These are phyloP conservation scores for Baccha elongata DNA, from an alignment of 2,888 invertebrate genomes.

Conservation along the genomic window DNA sequence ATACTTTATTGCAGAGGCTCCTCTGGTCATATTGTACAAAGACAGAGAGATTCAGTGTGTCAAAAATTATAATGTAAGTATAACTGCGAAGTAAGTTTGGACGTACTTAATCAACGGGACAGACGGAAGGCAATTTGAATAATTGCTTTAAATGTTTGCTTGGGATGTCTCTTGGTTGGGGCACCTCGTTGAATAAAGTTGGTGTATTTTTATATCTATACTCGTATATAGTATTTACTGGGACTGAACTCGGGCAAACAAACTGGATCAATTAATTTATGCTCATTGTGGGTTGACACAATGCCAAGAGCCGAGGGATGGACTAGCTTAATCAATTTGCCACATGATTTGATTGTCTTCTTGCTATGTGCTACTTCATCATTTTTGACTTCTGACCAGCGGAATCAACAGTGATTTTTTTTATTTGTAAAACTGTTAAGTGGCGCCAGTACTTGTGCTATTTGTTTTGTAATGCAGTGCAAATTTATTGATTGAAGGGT, in stretches of 20 bases:
- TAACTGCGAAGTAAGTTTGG: constrained; percentile 29
- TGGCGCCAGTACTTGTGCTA: constrained; percentile 45
- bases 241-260: neutral
- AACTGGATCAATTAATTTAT: constrained; percentile 62
- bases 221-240: neutral
- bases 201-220: neutral
- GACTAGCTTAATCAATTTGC: constrained; percentile 66
- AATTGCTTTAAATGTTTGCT: constrained; percentile 53
- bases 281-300: constrained; percentile 10
- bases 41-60: neutral
- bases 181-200: constrained; percentile 24
- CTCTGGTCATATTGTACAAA: neutral
- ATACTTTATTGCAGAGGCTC: constrained; percentile 5
- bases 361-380: constrained; percentile 43
- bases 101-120: constrained; percentile 58
- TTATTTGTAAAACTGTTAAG: constrained; percentile 43
- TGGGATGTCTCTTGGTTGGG: constrained; percentile 37
- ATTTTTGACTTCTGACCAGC: constrained; percentile 61
- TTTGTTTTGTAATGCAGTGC: neutral
- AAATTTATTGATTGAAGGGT: neutral
- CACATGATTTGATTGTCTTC: constrained; percentile 70
- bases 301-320: constrained; percentile 10
- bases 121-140: constrained; percentile 69
- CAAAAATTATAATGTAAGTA: constrained; percentile 44
- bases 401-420: constrained; percentile 50